These are phyloP conservation scores for Scomber japonicus DNA, from an alignment of 2,113 vertebrate genomes.

Conservation along the genomic window DNA sequence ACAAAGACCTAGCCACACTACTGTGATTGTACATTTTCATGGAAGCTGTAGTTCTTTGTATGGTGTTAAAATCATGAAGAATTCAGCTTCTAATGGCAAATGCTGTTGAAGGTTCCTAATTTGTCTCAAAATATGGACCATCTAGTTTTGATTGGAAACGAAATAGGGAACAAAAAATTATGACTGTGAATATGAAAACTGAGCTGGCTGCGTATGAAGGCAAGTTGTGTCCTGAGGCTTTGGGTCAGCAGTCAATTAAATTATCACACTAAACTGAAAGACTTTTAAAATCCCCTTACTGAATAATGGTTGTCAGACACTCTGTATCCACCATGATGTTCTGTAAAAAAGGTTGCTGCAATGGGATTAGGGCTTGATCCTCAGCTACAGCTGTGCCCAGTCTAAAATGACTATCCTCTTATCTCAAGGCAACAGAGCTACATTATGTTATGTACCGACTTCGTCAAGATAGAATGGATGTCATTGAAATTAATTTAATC, in stretches of 20 bases:
- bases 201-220: conserved; percentile 55
- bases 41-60: too few species aligned
- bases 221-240: conserved; percentile 75
- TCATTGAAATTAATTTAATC: conserved; percentile 98
- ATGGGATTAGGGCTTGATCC: conserved; percentile 81
- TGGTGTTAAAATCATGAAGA: not conserved
- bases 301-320: conserved; percentile 79
- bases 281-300: conserved; percentile 77
- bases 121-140: not conserved
- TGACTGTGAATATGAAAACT: conserved; percentile 35
- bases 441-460: conserved; percentile 79
- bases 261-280: conserved; percentile 78
- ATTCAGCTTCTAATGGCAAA: not conserved
- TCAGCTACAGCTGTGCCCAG: conserved; percentile 73
- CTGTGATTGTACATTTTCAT: too few species aligned
- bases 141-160: conserved; percentile 12
- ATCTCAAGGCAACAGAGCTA: conserved; percentile 82
- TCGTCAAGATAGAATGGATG: conserved; percentile 88
- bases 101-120: not conserved
- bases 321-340: conserved; percentile 75
- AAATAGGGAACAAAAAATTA: conserved; percentile 41
- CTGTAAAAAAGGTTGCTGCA: conserved; percentile 75
- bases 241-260: conserved; percentile 83
- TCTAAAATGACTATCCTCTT: conserved; percentile 79
- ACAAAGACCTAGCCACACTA: too few species aligned